Conservation (phyloP, 2,888 invertebrate species). For the Chrysolina oricalcia region DNA sequence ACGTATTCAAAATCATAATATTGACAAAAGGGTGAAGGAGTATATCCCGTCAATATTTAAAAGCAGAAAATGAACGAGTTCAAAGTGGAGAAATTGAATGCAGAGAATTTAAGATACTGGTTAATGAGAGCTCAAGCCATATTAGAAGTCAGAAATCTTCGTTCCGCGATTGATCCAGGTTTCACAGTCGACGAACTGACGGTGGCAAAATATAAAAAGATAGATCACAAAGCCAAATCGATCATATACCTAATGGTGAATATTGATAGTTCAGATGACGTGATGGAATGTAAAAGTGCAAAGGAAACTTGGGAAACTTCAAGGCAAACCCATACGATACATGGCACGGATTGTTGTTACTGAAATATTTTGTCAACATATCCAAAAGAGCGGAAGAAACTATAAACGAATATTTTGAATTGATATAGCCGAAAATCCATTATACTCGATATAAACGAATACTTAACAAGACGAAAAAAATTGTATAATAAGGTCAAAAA, state of each 20-base stretch:
- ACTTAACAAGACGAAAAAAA: too few species aligned
- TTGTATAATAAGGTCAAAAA: slow-evolving; percentile 17
- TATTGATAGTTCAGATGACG: not conserved
- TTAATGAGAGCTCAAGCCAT: too few species aligned
- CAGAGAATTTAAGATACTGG: too few species aligned
- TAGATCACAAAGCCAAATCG: not conserved
- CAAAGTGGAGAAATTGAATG: too few species aligned
- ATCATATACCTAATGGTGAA: not conserved
- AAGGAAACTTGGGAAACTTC: not conserved
- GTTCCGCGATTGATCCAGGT: not conserved
- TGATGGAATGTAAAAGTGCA: too few species aligned
- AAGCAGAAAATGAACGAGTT: too few species aligned
- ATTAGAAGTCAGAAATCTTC: not conserved
- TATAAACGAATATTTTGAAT: slow-evolving; percentile 30
- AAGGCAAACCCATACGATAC: not conserved
- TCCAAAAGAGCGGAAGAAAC: slow-evolving; percentile 7
- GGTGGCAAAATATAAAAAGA: not conserved
- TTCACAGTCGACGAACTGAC: not conserved
- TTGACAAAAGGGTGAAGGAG: too few species aligned
- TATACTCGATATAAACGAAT: too few species aligned
- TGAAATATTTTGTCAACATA: slow-evolving; percentile 26
- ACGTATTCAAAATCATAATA: too few species aligned
- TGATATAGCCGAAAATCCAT: too few species aligned
- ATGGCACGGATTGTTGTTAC: not conserved
- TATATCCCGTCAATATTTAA: too few species aligned